A percentile compares a stretch with the other conserved stretches of the same genome.
Conservation (phyloP, 2,113 vertebrate species). For the Mugil cephalus region DNA sequence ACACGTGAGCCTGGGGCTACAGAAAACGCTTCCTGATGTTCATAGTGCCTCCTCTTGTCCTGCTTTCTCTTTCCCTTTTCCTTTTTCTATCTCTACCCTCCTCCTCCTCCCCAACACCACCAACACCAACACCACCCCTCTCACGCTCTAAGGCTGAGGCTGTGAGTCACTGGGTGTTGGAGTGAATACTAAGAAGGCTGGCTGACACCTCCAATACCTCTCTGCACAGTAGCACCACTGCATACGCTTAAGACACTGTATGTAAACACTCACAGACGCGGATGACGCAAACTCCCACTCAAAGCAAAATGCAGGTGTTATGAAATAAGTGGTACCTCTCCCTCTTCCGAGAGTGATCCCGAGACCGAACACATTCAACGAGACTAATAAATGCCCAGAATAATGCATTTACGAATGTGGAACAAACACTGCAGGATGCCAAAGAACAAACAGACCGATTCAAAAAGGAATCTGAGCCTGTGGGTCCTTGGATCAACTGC, state of each 20-base stretch:
- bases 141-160: conserved; percentile 76
- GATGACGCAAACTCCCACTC: conserved; percentile 43
- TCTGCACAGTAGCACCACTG: conserved; percentile 62
- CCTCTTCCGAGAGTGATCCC: not conserved
- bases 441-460: conserved; percentile 6
- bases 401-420: conserved; percentile 6
- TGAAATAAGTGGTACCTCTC: conserved; percentile 11
- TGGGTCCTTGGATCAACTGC: conserved; percentile 6
- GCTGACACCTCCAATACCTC: conserved; percentile 75
- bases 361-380: not conserved
- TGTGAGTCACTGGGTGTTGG: conserved; percentile 84
- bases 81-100: conserved; percentile 42
- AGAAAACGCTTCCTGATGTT: conserved; percentile 75
- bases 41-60: conserved; percentile 63
- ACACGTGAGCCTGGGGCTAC: conserved; percentile 73
- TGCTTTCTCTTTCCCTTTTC: conserved; percentile 46
- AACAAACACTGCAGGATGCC: not conserved
- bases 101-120: not conserved
- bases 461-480: conserved; percentile 15
- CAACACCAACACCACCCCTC: conserved; percentile 42
- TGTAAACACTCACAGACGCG: conserved; percentile 58
- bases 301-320: conserved; percentile 12
- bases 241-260: conserved; percentile 50
- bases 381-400: not conserved
- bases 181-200: conserved; percentile 85